Base-by-base conservation (phyloP, 2,888 invertebrate species). In the Taenaris catops region DNA sequence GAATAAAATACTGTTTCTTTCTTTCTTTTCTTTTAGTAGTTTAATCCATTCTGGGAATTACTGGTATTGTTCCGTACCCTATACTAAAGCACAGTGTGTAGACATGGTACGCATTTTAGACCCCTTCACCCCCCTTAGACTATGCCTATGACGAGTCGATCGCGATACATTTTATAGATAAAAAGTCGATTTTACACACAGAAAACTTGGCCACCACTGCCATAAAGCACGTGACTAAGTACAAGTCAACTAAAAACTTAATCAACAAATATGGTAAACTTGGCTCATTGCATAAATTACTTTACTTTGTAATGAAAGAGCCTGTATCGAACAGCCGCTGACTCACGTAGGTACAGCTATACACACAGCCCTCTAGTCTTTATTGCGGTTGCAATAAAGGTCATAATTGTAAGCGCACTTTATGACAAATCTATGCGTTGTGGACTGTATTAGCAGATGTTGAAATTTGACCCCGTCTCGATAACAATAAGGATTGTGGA, bases 391-490 rank as follows among this genome's bases (percentile, higher is more conserved):
- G 10, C 5, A 4, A 19, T 41, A 44, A 26, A 12, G 34, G 16
- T n/a, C 18, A 37, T 28, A 29, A 25, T 39, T 25, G 11, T 36
- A 8, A 21, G 11, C 29, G 5, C 18, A 25, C 25, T 36, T 39
- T 12, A 29, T 14, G 8, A 9, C 16, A 17, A 23, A 27, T 17
- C 14, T 19, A 9, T 12, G n/a, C 14, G 31, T 27, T 23, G 37
- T 18, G 24, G 31, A 26, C 27, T 44, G 40, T 44, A 44, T 32
- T 31, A 31, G 44, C 49, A 49, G 49, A 46, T 49, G 49, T 44
- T 46, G 49, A 46, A 49, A 49, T 44, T 36, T 46, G 49, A 49
- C 44, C 49, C 46, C 41, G 36, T 41, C 47, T 38, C 45, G 36
- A 48, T 40, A 49, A 48, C 48, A 49, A 46, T 44, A 47, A 40